Evolutionary conservation across 2,797 vertebrate species (phyloP).

Genomic region (Hoplostethus mediterraneus): DNA sequence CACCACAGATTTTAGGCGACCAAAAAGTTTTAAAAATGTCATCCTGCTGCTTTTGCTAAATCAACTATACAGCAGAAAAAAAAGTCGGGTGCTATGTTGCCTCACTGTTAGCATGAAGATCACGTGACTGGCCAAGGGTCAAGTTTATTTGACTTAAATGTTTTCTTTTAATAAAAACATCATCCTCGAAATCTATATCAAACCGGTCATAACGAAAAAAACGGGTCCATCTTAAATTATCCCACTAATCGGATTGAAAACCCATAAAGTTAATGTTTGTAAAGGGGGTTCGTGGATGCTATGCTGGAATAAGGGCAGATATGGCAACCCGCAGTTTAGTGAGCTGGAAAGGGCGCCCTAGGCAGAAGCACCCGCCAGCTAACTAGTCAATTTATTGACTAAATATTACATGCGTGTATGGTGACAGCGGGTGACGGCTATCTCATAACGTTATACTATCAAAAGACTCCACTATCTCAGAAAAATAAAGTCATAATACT

Average conservation of each 20-base stretch:
- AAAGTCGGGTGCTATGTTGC: background rate
- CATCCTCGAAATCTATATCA: background rate
- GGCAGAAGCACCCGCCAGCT: constrained; percentile 33
- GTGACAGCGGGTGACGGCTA: constrained; percentile 1
- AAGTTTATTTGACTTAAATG: constrained; percentile 20
- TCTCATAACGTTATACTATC: rapidly evolving
- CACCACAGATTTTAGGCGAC: constrained; percentile 82
- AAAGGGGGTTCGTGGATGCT: background rate
- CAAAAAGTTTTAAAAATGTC: constrained; percentile 84
- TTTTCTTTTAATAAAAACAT: background rate
- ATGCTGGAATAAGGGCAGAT: background rate
- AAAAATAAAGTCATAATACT: rapidly evolving
- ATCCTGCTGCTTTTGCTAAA: constrained; percentile 57
- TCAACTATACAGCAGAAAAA: background rate
- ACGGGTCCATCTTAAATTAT: background rate
- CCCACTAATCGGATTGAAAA: background rate
- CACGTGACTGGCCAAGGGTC: constrained; percentile 81
- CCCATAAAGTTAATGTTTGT: rapidly evolving
- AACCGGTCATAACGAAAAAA: background rate
- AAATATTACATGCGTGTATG: constrained; percentile 11
- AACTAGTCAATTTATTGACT: constrained; percentile 7
- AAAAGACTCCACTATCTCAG: rapidly evolving
- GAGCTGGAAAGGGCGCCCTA: constrained; percentile 17
- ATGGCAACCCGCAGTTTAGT: constrained; percentile 34
- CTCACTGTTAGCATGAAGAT: background rate